phyloP scores from a whole-genome alignment of 64 coral and sea anemone genomes.

The Trachythela sp. region DNA sequence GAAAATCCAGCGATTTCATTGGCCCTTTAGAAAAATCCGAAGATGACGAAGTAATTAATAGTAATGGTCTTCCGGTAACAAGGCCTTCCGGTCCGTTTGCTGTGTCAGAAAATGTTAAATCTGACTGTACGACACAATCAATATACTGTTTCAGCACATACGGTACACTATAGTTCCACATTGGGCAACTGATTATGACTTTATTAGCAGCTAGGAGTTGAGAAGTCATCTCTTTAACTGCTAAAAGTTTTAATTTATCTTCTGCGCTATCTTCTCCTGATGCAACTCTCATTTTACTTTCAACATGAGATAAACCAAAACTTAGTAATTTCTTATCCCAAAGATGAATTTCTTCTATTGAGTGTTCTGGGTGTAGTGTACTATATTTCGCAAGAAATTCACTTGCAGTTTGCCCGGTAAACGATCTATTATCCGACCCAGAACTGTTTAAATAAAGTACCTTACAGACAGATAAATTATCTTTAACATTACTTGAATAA shows the following conservation, averaged over 20 bases:
- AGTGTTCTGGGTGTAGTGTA: constrained; percentile 42
- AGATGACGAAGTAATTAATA: constrained; percentile 83
- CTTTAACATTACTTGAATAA: neutral
- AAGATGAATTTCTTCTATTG: constrained; percentile 78
- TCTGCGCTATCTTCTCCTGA: constrained; percentile 35
- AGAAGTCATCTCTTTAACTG: constrained; percentile 84
- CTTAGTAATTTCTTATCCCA: constrained; percentile 88
- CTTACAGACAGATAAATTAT: neutral
- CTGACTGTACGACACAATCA: constrained; percentile 95
- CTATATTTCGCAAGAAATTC: constrained; percentile 70
- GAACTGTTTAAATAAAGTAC: constrained; percentile 90
- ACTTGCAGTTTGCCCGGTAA: constrained; percentile 70
- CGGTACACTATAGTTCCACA: constrained; percentile 98
- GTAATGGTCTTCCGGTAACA: constrained; percentile 52
- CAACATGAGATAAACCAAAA: constrained; percentile 90
- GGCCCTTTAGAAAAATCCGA: constrained; percentile 69
- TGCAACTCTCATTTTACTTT: constrained; percentile 96
- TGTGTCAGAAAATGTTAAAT: constrained; percentile 79
- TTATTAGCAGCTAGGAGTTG: constrained; percentile 83
- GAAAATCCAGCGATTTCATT: constrained; percentile 72
- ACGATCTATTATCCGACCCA: constrained; percentile 80
- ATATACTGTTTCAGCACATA: constrained; percentile 99
- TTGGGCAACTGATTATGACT: constrained; percentile 79
- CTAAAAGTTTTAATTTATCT: constrained; percentile 63
- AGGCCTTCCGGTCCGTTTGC: constrained; percentile 66